A percentile compares a stretch with the other conserved stretches of the same genome.
Evolutionary conservation across 2,797 vertebrate genomes (phyloP).

Genomic region (Micrastur ruficollis): DNA sequence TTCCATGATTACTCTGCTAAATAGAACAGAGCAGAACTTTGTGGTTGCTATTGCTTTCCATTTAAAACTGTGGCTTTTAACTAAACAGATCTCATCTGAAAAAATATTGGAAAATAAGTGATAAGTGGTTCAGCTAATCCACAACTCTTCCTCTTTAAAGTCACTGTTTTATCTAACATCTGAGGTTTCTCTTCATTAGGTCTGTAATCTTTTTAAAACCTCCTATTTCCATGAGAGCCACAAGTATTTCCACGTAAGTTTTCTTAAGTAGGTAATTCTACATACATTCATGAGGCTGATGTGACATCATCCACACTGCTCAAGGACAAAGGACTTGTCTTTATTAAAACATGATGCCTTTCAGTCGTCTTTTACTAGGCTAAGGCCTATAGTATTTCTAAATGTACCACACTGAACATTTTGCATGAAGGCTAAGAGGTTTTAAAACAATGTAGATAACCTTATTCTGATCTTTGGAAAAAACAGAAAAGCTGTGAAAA

Average conservation of each 20-base stretch:
- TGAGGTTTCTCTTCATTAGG: constrained; percentile 4
- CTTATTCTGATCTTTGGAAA: background rate
- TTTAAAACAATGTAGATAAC: background rate
- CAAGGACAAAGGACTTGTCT: constrained; percentile 15
- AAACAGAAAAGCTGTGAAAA: constrained; percentile 16
- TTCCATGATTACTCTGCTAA: background rate
- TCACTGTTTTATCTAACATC: background rate
- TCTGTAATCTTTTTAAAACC: constrained; percentile 41
- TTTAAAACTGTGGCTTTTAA: background rate
- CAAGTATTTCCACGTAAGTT: background rate
- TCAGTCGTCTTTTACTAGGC: background rate
- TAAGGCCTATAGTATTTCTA: background rate
- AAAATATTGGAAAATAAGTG: background rate
- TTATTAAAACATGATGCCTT: constrained; percentile 44
- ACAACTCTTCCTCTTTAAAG: background rate
- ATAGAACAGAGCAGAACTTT: background rate
- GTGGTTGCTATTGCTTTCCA: background rate
- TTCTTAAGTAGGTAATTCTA: constrained; percentile 27
- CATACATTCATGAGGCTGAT: constrained; percentile 13
- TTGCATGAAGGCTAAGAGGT: background rate
- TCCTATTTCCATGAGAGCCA: background rate
- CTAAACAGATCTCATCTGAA: background rate
- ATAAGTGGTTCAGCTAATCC: background rate
- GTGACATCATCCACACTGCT: constrained; percentile 35
- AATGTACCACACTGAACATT: background rate